Evolutionary conservation across 2,888 invertebrate genomes (phyloP).

Genomic region (Prenolepis imparis): DNA sequence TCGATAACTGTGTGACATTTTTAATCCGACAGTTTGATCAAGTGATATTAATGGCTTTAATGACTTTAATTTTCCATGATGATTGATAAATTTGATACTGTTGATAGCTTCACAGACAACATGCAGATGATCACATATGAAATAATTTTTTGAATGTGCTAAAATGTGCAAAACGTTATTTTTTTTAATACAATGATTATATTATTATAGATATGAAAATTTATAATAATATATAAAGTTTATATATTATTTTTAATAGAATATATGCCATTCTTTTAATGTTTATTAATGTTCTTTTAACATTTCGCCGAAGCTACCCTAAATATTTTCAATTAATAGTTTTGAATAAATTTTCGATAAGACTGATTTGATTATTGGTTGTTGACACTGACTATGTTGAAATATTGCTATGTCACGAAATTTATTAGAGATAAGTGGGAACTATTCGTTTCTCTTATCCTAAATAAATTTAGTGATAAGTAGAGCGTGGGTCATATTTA

Average conservation of each 20-base stretch:
- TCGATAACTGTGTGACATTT: not conserved
- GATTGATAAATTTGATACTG: not conserved
- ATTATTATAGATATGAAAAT: not conserved
- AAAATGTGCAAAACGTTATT: not conserved
- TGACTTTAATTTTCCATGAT: not conserved
- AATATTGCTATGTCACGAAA: not conserved
- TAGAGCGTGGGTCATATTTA: not conserved
- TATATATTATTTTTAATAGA: not conserved
- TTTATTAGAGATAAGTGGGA: not conserved
- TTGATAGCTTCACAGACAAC: not conserved
- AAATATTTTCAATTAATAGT: not conserved
- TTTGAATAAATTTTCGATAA: not conserved
- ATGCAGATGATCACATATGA: not conserved
- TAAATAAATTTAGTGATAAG: slow-evolving; percentile 8
- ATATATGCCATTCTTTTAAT: not conserved
- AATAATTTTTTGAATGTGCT: not conserved
- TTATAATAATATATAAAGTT: not conserved
- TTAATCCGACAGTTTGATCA: not conserved
- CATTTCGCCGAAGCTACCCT: not conserved
- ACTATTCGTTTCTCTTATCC: not conserved
- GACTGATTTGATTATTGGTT: not conserved
- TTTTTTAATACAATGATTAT: not conserved
- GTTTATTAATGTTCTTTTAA: not conserved
- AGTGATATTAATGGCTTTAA: slow-evolving; percentile 25
- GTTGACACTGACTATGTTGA: not conserved